Evolutionary conservation across 2,888 invertebrate species (phyloP), one percentile per base, ranked within the genome.

Genomic region (Pardosa pseudoannulata): DNA sequence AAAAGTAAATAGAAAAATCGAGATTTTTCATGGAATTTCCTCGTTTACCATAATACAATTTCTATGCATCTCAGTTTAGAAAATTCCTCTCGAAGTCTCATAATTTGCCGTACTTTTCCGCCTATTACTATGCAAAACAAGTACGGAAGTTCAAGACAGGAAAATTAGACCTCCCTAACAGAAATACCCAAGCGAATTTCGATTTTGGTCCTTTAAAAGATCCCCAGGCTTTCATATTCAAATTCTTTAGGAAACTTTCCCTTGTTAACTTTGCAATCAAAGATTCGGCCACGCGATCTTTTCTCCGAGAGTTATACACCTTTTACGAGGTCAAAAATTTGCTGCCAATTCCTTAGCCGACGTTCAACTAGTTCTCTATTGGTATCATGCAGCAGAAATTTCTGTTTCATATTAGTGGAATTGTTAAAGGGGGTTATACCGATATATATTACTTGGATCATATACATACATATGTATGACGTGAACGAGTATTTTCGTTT

Each of bases 181-280:
- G 23, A 23, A 56, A 56, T 56, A 23, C 56, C 23, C 56, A 7
- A 56, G 56, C 11, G 56, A 56, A 56, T 56, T 56, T 56, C 56
- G 23, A 56, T 56, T 56, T 56, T 23, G 11, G 56, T 56, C 56
- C 56, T 56, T 23, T 56, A 23, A 56, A 56, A 56, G 56, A 23
- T 56, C 23, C 56, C 56, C 56, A 5, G 23, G 23, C 56, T 56
- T 56, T 56, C 56, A 56, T 56, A 56, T 56, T 56, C 56, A 56
- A 56, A 56, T 56, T 19, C 19, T 56, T 56, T 23, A 19, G 3
- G 23, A 56, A 56, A 56, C 23, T 56, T 56, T 23, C 56, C 19
- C 11, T 56, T 23, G 5, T 23, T 23, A 19, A 23, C 16, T 23
- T 3, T 56, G 23, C 3, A 56, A 3, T 23, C 56, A 56, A 56